Base-by-base conservation (phyloP, 1,140 invertebrate genomes). In the Rhizoglyphus robini region DNA sequence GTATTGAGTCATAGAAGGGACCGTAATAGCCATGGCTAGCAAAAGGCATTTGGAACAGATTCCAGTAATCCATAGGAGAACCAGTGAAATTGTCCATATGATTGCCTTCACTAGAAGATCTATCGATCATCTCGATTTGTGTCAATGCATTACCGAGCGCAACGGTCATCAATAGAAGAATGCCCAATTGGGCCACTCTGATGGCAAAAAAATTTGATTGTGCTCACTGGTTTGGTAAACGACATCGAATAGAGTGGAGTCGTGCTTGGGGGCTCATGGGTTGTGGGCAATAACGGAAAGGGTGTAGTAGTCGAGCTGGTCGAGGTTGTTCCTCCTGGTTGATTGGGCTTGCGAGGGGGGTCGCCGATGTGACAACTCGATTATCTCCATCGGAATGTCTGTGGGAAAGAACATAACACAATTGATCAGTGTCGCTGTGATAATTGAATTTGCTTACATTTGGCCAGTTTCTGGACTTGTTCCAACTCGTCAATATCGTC, bases 401-500 rank as follows among this genome's bases (percentile, higher is more conserved):
- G 13, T n/a, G n/a, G n/a, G n/a, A n/a, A n/a, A n/a, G n/a, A n/a
- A n/a, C n/a, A 8, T n/a, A 30, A 46, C 20, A n/a, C 15, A 27
- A 61, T 41, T 61, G 5, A 23, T 27, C 23, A 30, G 27, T 46
- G 30, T 8, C 8, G 8, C 5, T 20, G 59, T 27, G 8, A 18
- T 27, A 23, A 8, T 8, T 32, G 8, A 30, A 27, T 27, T 23
- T 51, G 13, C 59, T 61, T 60, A 54, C 47, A 54, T 27, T 63
- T 60, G 30, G 13, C 13, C n/a, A 47, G 61, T 11, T 59, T 5
- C 36, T 63, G 8, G 4, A 54, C 27, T n/a, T 47, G 20, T 31
- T 63, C 61, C 61, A 60, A 18, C 36, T 63, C 61, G 25, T 63
- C 61, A 29, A 60, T 60, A 31, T 63, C 61, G n/a, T 63, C 47